Conservation (phyloP, 23 tunicate species). For the Corella eumyota region DNA sequence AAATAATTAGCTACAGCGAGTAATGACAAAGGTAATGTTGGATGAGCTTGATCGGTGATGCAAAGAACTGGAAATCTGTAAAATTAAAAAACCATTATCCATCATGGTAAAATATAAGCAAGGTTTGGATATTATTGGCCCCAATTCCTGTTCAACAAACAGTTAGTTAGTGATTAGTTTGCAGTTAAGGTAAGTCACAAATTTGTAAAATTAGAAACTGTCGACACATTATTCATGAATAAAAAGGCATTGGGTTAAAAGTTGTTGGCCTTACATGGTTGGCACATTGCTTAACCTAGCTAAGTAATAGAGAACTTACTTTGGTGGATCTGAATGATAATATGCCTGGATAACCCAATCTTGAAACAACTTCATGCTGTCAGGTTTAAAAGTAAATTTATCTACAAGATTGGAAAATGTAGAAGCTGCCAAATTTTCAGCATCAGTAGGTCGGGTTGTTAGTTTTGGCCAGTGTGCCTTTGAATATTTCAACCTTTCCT, state of each 20-base stretch:
- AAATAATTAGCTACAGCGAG: slow-evolving; percentile 37
- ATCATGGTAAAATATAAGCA: background rate
- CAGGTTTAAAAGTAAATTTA: slow-evolving; percentile 26
- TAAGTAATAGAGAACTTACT: slow-evolving; percentile 16
- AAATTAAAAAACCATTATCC: background rate
- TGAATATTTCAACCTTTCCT: background rate
- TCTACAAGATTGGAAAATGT: slow-evolving; percentile 23
- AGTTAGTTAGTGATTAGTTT: no score
- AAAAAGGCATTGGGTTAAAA: background rate
- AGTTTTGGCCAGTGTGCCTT: slow-evolving; percentile 10
- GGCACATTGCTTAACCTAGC: background rate
- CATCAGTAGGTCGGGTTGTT: slow-evolving; percentile 10
- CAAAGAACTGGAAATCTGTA: slow-evolving; percentile 78
- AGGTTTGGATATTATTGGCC: background rate
- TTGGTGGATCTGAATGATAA: slow-evolving; percentile 43
- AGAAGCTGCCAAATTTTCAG: slow-evolving; percentile 6
- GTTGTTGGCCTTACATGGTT: background rate
- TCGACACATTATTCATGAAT: no score
- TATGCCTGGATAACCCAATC: slow-evolving; percentile 58
- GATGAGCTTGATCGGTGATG: slow-evolving; percentile 30
- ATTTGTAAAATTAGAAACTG: no score
- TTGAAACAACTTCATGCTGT: slow-evolving; percentile 34
- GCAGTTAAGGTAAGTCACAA: no score
- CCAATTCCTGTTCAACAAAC: no score
- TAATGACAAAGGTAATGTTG: slow-evolving; percentile 17